Base-by-base conservation (phyloP, 2,888 invertebrate genomes). In the Euclidia mi region DNA sequence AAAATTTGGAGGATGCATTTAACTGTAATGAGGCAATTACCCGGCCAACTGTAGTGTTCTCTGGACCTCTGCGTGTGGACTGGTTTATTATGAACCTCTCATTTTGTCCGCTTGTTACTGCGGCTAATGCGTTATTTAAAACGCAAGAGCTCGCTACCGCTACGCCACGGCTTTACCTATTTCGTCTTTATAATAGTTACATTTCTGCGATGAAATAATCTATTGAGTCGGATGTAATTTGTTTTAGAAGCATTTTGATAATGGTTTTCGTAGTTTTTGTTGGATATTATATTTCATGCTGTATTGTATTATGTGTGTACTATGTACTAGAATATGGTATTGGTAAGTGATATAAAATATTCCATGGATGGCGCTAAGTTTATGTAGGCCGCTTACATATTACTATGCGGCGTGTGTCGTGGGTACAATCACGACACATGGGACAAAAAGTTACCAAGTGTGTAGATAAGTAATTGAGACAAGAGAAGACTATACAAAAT, bases 11-110 rank as follows among this genome's bases (percentile, higher is more conserved):
- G 20, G 42, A 63, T 68, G 65, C 65, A 67, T 77, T 73, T 72
- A 71, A 69, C 62, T 53, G 48, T 71, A 78, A 79, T 78, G 71
- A 71, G 66, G 71, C 68, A 72, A 80, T 81, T 79, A 75, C 49
- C 61, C 56, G 56, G 61, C 71, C 57, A 59, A 70, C 66, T 71
- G 57, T 66, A 59, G 69, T 65, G 51, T 58, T 63, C 56, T 12
- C 43, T 52, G 40, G 43, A 65, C 52, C 56, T 49, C 34, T 29
- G 45, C 41, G 57, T 64, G 55, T 68, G 51, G 49, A 45, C 41
- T 43, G 65, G 51, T 62, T 76, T 78, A 81, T 79, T 79, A 81
- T 71, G 63, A 63, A 68, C 74, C 63, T 59, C 68, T 72, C 73
- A 73, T 70, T 78, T 57, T 60, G 60, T 56, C 45, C 55, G 64